phyloP scores from a whole-genome alignment of 2,113 vertebrate species.

The Entelurus aequoreus region DNA sequence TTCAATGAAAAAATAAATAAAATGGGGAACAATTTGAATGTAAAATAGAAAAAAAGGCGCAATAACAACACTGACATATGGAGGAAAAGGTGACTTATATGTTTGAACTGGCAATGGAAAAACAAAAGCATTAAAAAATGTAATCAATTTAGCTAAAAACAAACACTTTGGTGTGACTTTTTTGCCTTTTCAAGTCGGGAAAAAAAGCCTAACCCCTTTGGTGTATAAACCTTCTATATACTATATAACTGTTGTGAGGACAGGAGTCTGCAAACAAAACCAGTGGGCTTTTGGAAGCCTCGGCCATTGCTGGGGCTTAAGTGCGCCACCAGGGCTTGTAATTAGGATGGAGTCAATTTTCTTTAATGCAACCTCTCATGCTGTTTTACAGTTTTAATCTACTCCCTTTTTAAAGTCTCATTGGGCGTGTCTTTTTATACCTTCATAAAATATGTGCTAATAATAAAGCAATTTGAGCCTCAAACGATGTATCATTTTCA shows the following conservation, averaged over 20 bases:
- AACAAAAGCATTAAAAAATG: too few relatives aligned
- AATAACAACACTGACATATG: too few relatives aligned
- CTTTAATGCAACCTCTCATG: constrained; percentile 1
- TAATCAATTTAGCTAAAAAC: too few relatives aligned
- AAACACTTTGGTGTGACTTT: too few relatives aligned
- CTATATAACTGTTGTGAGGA: neutral
- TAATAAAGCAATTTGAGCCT: constrained; percentile 51
- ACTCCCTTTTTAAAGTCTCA: constrained; percentile 23
- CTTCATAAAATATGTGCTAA: constrained; percentile 28
- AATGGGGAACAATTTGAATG: neutral
- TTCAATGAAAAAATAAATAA: neutral
- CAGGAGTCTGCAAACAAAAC: constrained; percentile 3
- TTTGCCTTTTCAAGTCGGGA: too few relatives aligned
- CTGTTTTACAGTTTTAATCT: constrained; percentile 13
- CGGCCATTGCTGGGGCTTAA: neutral
- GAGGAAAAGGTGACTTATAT: too few relatives aligned
- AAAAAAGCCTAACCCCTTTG: too few relatives aligned
- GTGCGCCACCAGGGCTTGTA: constrained; percentile 15
- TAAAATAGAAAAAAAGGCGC: too few relatives aligned
- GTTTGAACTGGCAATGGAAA: too few relatives aligned
- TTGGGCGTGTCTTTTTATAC: constrained; percentile 43
- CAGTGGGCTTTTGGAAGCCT: constrained; percentile 1
- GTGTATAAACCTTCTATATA: neutral
- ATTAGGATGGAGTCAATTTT: constrained; percentile 26
- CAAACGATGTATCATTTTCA: constrained; percentile 56